Percentiles rank a stretch among this genome's conserved stretches.
Conservation (phyloP, 2,888 invertebrate genomes). For the Asteroscopus sphinx region DNA sequence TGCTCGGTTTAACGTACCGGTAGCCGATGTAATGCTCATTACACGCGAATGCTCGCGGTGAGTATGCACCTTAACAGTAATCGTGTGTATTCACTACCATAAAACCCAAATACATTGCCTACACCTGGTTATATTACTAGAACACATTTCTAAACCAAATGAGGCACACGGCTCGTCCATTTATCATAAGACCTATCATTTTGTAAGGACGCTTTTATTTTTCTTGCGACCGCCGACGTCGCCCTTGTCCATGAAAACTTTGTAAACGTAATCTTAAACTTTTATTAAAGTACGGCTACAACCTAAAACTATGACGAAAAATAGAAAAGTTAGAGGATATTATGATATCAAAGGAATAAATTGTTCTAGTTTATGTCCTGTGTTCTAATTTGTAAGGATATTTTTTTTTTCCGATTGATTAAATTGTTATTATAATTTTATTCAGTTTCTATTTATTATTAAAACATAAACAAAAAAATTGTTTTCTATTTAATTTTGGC, state of each 20-base stretch:
- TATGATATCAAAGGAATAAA: slow-evolving; percentile 1
- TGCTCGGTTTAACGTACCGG: no score
- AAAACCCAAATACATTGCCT: slow-evolving; percentile 10
- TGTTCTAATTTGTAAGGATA: no score
- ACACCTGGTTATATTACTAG: slow-evolving; percentile 10
- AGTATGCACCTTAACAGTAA: no score
- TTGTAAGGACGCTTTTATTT: slow-evolving; percentile 29
- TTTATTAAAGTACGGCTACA: slow-evolving; percentile 19
- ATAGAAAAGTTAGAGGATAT: slow-evolving; percentile 30
- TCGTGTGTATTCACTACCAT: no score
- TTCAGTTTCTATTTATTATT: no score
- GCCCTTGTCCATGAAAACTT: slow-evolving; percentile 14
- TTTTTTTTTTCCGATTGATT: no score
- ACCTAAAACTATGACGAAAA: slow-evolving; percentile 10
- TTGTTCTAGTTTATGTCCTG: slow-evolving; percentile 2
- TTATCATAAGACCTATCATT: slow-evolving; percentile 28
- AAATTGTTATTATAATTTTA: no score
- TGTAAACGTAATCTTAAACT: slow-evolving; percentile 24
- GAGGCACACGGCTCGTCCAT: slow-evolving; percentile 34
- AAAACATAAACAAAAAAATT: no score
- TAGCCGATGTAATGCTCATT: no score
- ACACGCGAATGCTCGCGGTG: no score
- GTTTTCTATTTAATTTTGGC: no score
- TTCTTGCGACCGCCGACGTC: slow-evolving; percentile 6
- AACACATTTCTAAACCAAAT: slow-evolving; percentile 32